Base-by-base conservation (phyloP, 2,888 invertebrate species). In the Hirtodrosophila trivittata region DNA sequence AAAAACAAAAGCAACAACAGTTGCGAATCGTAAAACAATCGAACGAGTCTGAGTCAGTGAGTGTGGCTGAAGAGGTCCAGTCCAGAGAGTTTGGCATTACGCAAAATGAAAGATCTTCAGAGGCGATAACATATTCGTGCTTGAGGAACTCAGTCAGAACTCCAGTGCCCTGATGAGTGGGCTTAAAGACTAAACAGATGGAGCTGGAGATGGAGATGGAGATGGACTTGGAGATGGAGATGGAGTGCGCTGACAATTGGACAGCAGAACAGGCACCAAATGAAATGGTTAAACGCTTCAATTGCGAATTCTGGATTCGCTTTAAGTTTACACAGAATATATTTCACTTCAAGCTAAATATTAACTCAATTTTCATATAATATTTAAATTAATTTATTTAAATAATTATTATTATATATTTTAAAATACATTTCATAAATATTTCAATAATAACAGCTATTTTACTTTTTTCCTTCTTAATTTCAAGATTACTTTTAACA, bases 51-150 rank as follows among this genome's bases (percentile, higher is more conserved):
- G 54, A 33, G 50, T 21, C 52, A 14, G 47, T 39, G 59, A 52
- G 60, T 42, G 58, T 43, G 46, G 75, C 43, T 69, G 69, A 77
- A 60, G 77, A 77, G 46, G 33, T 30, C 32, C 32, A 18, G 18
- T 8, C 39, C 39, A 32, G 41, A 21, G 43, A 64, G n/a, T n/a
- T 10, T 12, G 46, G 50, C n/a, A n/a, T n/a, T n/a, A n/a, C n/a
- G n/a, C n/a, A n/a, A n/a, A 49, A 55, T 21, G 18, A 12, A 47
- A 66, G 73, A 75, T 77, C 76, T 73, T 49, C 52, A 67, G 67
- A 64, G 70, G 76, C 76, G 78, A 77, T 77, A 77, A 74, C 65
- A 43, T 66, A 69, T 60, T 49, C 67, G 57, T 68, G 77, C 74
- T 74, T 68, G 71, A 67, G 73, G 42, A 67, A 75, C 60, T 73